Evolutionary conservation across 2,888 invertebrate genomes (phyloP).

Genomic region (Drosophila melanosoma): DNA sequence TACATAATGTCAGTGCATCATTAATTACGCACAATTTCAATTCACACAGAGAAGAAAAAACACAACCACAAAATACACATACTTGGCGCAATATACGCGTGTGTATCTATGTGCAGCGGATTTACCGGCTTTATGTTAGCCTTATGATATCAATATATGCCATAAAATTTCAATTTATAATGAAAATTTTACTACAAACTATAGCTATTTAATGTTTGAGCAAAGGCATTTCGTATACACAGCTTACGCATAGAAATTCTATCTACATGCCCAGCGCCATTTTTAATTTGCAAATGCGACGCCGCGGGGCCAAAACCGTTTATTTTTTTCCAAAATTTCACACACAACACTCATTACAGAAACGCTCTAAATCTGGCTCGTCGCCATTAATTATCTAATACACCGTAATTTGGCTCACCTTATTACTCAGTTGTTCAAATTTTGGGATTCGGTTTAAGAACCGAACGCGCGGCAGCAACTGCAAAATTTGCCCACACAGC

Average conservation of each 20-base stretch:
- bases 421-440: slow-evolving; percentile 23
- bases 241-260: slow-evolving; percentile 42
- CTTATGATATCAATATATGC: not conserved
- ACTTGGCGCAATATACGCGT: not conserved
- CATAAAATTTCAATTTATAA: not conserved
- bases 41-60: not conserved
- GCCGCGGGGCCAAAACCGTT: slow-evolving; percentile 34
- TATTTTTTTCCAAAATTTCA: not conserved
- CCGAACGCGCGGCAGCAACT: slow-evolving; percentile 43
- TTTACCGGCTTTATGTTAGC: slow-evolving; percentile 22
- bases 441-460: slow-evolving; percentile 15
- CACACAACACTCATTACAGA: too few species aligned
- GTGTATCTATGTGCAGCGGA: slow-evolving; percentile 3
- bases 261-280: slow-evolving; percentile 70
- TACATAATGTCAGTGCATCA: slow-evolving; percentile 15
- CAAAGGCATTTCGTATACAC: slow-evolving; percentile 44
- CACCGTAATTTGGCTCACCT: slow-evolving; percentile 47
- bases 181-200: not conserved
- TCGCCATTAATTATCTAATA: not conserved
- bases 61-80: not conserved
- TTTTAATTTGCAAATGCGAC: slow-evolving; percentile 71
- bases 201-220: not conserved
- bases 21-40: not conserved
- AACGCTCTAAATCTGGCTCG: not conserved
- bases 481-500: slow-evolving; percentile 44